phyloP scores from a whole-genome alignment of 2,797 vertebrate genomes.

The Ibycter americanus region DNA sequence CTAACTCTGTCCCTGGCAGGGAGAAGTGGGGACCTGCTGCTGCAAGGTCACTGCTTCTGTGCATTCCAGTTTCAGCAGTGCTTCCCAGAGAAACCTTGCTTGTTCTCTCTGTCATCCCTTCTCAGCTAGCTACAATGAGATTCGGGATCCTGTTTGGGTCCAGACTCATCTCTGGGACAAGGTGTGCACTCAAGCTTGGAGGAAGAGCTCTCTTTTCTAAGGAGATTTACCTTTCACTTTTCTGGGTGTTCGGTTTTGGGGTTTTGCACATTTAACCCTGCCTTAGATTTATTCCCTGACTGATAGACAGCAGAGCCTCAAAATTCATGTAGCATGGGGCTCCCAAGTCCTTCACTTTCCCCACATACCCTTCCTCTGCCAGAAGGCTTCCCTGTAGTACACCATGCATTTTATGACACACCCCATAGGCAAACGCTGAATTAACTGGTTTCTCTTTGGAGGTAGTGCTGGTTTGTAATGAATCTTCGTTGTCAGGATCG shows the following conservation, averaged over 20 bases:
- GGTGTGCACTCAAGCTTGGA: not conserved
- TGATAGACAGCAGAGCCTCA: not conserved
- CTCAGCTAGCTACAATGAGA: not conserved
- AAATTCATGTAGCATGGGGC: not conserved
- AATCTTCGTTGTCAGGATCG: conserved; percentile 78
- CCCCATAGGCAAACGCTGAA: conserved; percentile 84
- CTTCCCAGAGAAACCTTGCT: not conserved
- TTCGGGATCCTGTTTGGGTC: not conserved
- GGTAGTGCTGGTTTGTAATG: conserved; percentile 81
- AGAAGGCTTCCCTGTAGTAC: conserved; percentile 84
- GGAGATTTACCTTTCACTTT: not conserved
- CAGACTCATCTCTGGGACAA: not conserved
- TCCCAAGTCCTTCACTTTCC: not conserved
- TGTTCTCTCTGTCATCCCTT: not conserved
- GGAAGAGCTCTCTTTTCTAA: not conserved
- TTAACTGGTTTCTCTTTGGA: conserved; percentile 81
- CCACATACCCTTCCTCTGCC: conserved; percentile 78
- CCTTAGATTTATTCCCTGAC: not conserved
- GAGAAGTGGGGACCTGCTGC: not conserved
- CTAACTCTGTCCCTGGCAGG: not conserved
- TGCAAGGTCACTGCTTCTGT: not conserved
- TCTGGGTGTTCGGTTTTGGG: not conserved
- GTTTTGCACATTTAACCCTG: not conserved
- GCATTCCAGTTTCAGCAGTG: not conserved
- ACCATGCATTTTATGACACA: conserved; percentile 85